Conservation (phyloP, 2,888 invertebrate genomes). For the Iselma pallidipennis region DNA sequence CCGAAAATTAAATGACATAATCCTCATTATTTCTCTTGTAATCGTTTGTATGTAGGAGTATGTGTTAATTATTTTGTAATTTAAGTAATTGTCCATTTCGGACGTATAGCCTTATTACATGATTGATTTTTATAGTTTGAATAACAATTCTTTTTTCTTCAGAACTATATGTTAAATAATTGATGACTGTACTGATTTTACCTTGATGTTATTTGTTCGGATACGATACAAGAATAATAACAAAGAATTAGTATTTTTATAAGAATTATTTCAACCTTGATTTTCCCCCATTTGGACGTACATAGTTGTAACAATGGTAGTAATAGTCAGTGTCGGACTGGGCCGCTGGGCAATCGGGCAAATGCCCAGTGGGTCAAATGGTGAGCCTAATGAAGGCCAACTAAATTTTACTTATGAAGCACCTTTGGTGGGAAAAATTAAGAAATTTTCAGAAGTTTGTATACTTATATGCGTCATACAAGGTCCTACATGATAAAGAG, state of each 20-base stretch:
- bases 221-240: background rate
- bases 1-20: background rate
- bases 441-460: too few species aligned
- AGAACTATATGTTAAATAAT: background rate
- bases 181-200: background rate
- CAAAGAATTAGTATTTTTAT: background rate
- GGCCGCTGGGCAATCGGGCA: too few species aligned
- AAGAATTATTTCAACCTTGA: background rate
- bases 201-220: background rate
- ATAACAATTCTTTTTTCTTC: background rate
- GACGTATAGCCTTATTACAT: background rate
- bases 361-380: too few species aligned
- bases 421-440: too few species aligned
- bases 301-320: too few species aligned
- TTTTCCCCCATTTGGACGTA: background rate
- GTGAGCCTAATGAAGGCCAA: too few species aligned
- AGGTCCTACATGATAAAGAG: too few species aligned
- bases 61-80: background rate
- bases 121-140: background rate
- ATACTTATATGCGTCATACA: too few species aligned
- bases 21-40: background rate
- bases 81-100: background rate
- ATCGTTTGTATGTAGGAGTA: background rate
- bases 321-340: too few species aligned
- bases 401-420: too few species aligned